Conservation (phyloP, 2,888 invertebrate species). For the Stegophylla sp. region DNA sequence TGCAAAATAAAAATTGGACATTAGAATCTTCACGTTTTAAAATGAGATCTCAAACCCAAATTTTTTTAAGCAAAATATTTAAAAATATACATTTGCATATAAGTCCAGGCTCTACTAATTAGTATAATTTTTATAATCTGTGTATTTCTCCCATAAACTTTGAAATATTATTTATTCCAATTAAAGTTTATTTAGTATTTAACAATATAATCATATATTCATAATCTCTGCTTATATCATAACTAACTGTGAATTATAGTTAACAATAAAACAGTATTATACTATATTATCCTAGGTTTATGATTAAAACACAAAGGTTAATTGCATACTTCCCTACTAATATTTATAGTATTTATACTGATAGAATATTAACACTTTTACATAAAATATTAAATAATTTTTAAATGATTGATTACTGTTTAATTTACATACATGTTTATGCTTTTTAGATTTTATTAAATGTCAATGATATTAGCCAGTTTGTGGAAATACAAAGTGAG, state of each 20-base stretch:
- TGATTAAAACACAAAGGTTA: constrained; percentile 11
- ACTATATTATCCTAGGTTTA: neutral
- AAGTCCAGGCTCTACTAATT: too few relatives aligned
- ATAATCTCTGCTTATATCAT: neutral
- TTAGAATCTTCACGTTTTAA: too few relatives aligned
- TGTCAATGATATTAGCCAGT: constrained; percentile 43
- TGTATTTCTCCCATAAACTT: too few relatives aligned
- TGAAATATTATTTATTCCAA: too few relatives aligned
- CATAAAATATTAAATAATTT: constrained; percentile 4
- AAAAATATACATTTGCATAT: too few relatives aligned
- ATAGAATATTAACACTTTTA: neutral
- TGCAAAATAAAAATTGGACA: too few relatives aligned
- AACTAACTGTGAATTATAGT: neutral
- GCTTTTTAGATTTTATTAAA: constrained; percentile 37
- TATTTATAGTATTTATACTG: neutral
- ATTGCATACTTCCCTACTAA: too few relatives aligned
- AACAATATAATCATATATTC: neutral
- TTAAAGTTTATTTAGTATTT: too few relatives aligned
- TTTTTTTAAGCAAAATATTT: too few relatives aligned
- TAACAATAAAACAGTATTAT: neutral
- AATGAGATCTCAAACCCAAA: too few relatives aligned
- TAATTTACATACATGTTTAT: neutral
- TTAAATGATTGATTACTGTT: neutral
- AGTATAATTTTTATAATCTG: too few relatives aligned
- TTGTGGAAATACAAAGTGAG: constrained; percentile 24